Evolutionary conservation across 2,888 invertebrate genomes (phyloP).

Genomic region (Caenorhabditis plicata): DNA sequence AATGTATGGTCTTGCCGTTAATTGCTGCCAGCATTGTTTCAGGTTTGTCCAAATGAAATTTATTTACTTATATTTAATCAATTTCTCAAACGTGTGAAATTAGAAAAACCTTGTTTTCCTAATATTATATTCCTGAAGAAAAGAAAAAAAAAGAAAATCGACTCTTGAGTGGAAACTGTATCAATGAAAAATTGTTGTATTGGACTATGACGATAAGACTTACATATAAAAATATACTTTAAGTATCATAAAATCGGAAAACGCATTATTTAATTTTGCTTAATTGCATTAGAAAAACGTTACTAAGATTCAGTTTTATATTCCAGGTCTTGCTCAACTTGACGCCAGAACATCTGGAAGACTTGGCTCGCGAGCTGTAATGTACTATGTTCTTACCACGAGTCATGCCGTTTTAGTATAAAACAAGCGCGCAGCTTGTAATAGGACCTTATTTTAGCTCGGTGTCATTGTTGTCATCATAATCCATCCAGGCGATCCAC

Average conservation of each 20-base stretch:
- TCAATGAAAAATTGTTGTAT: too few species aligned
- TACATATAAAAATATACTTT: too few species aligned
- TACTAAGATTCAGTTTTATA: too few species aligned
- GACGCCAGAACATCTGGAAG: conserved; percentile 74
- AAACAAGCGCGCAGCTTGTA: not conserved
- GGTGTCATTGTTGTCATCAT: conserved; percentile 73
- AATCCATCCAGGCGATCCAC: conserved; percentile 73
- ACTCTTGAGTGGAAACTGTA: too few species aligned
- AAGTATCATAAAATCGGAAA: too few species aligned
- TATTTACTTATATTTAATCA: not conserved
- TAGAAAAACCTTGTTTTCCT: not conserved
- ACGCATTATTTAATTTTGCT: too few species aligned
- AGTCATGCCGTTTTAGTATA: conserved; percentile 72
- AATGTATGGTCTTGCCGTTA: conserved; percentile 75
- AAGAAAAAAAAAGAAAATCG: too few species aligned
- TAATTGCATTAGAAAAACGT: too few species aligned
- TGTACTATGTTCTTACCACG: conserved; percentile 74
- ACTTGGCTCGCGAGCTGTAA: conserved; percentile 73
- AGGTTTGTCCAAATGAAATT: conserved; percentile 67
- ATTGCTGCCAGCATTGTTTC: conserved; percentile 74
- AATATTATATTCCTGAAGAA: not conserved
- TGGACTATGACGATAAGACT: too few species aligned
- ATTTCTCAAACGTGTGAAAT: conserved; percentile 1
- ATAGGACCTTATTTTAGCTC: conserved; percentile 29
- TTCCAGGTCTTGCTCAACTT: conserved; percentile 72